phyloP scores from a whole-genome alignment of 2,113 vertebrate species.

The Psammodynastes pulverulentus region DNA sequence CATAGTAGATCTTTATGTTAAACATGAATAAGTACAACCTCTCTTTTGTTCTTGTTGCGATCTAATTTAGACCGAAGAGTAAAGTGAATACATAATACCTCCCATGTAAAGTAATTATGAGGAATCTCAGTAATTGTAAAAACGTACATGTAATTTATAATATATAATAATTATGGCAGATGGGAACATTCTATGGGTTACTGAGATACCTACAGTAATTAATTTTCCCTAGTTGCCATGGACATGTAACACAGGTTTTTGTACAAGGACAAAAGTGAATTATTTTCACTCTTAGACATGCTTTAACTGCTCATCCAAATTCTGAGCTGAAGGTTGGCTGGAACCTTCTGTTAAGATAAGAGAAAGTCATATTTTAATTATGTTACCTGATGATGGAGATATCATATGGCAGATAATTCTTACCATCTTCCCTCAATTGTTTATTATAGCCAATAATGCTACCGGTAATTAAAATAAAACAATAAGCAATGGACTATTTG shows the following conservation, averaged over 20 bases:
- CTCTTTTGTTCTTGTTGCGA: not conserved
- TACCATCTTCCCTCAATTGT: not conserved
- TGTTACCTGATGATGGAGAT: not conserved
- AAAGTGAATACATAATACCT: not conserved
- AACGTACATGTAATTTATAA: conserved; percentile 34
- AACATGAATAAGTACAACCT: not conserved
- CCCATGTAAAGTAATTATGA: conserved; percentile 14
- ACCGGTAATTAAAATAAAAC: not conserved
- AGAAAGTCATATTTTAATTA: not conserved
- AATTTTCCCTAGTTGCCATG: conserved; percentile 36
- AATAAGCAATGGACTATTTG: not conserved
- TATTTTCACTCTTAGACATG: conserved; percentile 8
- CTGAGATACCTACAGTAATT: conserved; percentile 30
- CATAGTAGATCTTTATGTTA: not conserved
- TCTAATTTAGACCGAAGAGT: conserved; percentile 14
- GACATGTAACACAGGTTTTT: conserved; percentile 40
- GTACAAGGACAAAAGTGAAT: not conserved
- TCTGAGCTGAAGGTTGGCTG: not conserved
- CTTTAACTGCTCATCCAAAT: not conserved
- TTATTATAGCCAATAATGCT: not conserved
- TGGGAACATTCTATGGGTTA: conserved; percentile 40
- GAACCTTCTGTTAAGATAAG: not conserved
- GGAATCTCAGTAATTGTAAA: conserved; percentile 33
- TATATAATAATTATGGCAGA: conserved; percentile 39
- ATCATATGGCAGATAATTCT: not conserved